These are phyloP conservation scores for Crematogaster levior DNA, from an alignment of 2,888 invertebrate genomes.

Conservation along the genomic window DNA sequence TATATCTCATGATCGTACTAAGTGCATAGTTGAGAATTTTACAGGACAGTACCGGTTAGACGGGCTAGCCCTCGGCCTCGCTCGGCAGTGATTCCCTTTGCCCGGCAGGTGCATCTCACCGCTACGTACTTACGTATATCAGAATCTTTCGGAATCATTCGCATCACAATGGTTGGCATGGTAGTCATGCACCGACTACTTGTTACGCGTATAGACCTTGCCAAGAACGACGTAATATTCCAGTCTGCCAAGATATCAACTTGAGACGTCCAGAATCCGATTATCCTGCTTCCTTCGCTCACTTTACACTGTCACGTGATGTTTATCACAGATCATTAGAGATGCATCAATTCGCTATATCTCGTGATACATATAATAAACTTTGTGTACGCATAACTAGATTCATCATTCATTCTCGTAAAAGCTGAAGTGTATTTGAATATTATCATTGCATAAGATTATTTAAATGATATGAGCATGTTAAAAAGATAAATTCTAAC, in stretches of 20 bases:
- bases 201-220: slow-evolving; percentile 51
- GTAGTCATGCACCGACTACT: slow-evolving; percentile 65
- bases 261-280: slow-evolving; percentile 16
- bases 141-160: slow-evolving; percentile 60
- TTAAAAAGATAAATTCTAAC: background rate
- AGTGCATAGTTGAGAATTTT: slow-evolving; percentile 83
- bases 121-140: slow-evolving; percentile 63
- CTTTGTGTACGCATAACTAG: background rate
- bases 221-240: slow-evolving; percentile 48
- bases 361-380: slow-evolving; percentile 1
- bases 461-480: background rate
- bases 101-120: slow-evolving; percentile 78
- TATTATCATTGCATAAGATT: background rate
- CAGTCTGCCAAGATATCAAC: slow-evolving; percentile 29
- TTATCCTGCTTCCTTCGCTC: slow-evolving; percentile 29
- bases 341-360: slow-evolving; percentile 13
- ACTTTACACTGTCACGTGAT: slow-evolving; percentile 4
- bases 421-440: background rate
- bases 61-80: slow-evolving; percentile 79
- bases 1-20: slow-evolving; percentile 68
- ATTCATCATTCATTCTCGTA: background rate
- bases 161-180: slow-evolving; percentile 56
- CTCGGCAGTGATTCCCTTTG: slow-evolving; percentile 76
- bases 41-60: slow-evolving; percentile 82
- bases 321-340: slow-evolving; percentile 14